Evolutionary conservation across 2,797 vertebrate species (phyloP), one percentile per base, ranked within the genome.

Genomic region (Trichosurus vulpecula): DNA sequence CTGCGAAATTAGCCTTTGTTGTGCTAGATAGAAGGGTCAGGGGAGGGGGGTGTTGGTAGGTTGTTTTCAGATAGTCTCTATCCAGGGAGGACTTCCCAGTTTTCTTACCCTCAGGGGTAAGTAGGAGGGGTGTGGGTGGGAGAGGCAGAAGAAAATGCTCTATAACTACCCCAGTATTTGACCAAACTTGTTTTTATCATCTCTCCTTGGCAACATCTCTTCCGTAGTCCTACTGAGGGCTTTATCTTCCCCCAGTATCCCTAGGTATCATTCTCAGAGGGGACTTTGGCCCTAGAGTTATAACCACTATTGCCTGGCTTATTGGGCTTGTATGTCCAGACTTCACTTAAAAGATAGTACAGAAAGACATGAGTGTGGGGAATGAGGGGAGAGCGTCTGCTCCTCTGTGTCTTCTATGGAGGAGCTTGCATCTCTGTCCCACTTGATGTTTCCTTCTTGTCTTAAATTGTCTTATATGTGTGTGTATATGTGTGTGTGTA

Each of bases 101-200:
- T 58, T 95, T 92, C 52, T 54, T 66, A 94, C 56, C 93, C 87
- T 94, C 52, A 47, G 93, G 47, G 66, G 55, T 90, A 96, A 96
- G 94, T 87, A 96, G 55, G 95, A 74, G 41, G 74, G 41, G 66
- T 81, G 54, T 47, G 47, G 35, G 22, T 56, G 61, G 54, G 54
- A 57, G 90, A 90, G 91, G 58, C 92, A 66, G 90, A 52, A 56
- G 93, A 61, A 92, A 35, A 87, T 96, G 93, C 90, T 95, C 54
- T 90, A 95, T 57, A 81, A 96, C 6, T 52, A 57, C 47, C 74
- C 41, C 89, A 61, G 22, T 94, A 91, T 91, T 54, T 87, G 41
- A 87, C 41, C 74, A 51, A 51, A 87, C 41, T 51, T 87, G 74
- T 87, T 87, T 87, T 87, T 87, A 87, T 87, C 74, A 87, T 87